A percentile compares a stretch with the other conserved stretches of the same genome.
Evolutionary conservation across 2,797 vertebrate species (phyloP).

Genomic region (Falco naumanni): DNA sequence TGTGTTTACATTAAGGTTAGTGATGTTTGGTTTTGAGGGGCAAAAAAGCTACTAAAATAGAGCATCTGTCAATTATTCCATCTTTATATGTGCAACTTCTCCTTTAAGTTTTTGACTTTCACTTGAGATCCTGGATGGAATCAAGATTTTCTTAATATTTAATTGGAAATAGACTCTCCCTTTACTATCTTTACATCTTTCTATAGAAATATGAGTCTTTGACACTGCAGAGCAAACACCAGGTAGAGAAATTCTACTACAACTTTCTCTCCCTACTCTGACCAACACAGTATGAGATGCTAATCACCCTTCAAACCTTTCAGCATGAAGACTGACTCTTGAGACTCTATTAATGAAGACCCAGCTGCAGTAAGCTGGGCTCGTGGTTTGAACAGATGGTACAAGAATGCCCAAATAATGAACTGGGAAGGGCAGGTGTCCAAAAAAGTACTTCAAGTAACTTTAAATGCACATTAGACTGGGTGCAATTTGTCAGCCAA

Average conservation of each 20-base stretch:
- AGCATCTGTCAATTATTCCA: not conserved
- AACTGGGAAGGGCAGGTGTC: constrained; percentile 30
- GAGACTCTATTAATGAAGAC: constrained; percentile 18
- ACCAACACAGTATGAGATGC: not conserved
- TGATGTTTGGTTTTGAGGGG: not conserved
- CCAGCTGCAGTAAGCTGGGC: constrained; percentile 13
- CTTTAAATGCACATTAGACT: constrained; percentile 5
- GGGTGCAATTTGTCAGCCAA: not conserved
- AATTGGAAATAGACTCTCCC: not conserved
- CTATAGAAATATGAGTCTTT: not conserved
- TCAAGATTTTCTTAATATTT: not conserved
- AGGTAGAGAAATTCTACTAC: not conserved
- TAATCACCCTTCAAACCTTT: not conserved
- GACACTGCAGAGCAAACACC: not conserved
- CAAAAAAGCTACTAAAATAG: not conserved
- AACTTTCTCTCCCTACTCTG: not conserved
- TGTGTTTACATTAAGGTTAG: not conserved
- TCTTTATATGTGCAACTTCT: not conserved
- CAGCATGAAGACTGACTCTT: not conserved
- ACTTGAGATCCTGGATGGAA: not conserved
- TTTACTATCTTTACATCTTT: not conserved
- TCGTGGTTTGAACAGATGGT: not conserved
- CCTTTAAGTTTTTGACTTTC: not conserved
- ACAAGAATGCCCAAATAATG: constrained; percentile 18
- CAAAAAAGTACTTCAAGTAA: constrained; percentile 33